Conservation (phyloP, 2,113 vertebrate species). For the Brachypodius melanocephalos region DNA sequence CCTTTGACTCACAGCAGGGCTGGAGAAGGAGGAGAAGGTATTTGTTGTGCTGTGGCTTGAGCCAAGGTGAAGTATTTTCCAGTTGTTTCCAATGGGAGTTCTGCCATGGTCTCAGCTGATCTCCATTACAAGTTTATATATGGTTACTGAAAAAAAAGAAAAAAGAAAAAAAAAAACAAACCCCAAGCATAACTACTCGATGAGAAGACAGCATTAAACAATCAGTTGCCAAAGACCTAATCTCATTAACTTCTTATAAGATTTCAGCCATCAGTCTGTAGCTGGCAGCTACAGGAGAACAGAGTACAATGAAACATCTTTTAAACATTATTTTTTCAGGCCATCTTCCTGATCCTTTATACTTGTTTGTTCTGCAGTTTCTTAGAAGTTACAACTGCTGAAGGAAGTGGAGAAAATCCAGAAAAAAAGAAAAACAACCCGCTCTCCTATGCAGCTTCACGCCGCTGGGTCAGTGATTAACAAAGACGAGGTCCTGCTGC, state of each 20-base stretch:
- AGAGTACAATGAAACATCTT: constrained; percentile 19
- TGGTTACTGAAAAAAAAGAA: not conserved
- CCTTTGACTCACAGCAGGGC: not conserved
- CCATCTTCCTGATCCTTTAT: constrained; percentile 49
- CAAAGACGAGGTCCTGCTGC: constrained; percentile 66
- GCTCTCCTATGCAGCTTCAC: constrained; percentile 42
- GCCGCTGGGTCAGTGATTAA: constrained; percentile 64
- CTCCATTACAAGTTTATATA: not conserved
- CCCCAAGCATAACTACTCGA: not conserved
- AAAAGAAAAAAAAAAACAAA: not conserved
- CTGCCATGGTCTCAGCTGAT: not conserved
- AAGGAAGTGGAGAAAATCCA: constrained; percentile 60
- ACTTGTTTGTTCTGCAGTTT: constrained; percentile 56
- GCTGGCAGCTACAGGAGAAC: not conserved
- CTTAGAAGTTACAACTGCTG: constrained; percentile 51
- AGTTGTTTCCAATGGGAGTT: constrained; percentile 1
- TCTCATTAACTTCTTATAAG: constrained; percentile 39
- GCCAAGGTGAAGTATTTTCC: not conserved
- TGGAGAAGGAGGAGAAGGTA: not conserved
- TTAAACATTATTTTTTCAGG: constrained; percentile 40
- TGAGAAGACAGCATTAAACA: not conserved
- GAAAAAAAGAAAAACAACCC: not conserved
- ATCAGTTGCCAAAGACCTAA: not conserved
- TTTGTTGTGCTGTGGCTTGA: not conserved
- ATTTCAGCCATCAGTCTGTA: not conserved